Evolutionary conservation across 2,888 invertebrate genomes (phyloP).

Genomic region (Trichopoda pennipes): DNA sequence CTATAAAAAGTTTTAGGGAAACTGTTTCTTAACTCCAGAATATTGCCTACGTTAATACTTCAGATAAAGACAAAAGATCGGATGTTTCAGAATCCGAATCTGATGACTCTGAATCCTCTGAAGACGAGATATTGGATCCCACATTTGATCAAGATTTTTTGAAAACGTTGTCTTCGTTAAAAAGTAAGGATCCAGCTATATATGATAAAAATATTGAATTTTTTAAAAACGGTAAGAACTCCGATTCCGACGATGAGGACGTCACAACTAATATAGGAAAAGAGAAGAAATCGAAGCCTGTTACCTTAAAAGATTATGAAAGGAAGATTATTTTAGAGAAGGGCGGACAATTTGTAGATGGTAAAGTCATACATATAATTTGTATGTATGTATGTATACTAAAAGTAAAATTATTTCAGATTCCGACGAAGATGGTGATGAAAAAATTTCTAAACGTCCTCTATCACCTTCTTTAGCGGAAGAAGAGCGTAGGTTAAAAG

Average conservation of each 20-base stretch:
- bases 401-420: constrained; percentile 55
- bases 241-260: constrained; percentile 24
- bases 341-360: constrained; percentile 83
- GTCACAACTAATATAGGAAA: background rate
- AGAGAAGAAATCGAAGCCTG: constrained; percentile 82
- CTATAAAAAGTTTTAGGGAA: background rate
- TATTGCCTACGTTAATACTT: constrained; percentile 44
- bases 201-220: constrained; percentile 89
- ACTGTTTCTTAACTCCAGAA: background rate
- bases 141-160: constrained; percentile 91
- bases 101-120: constrained; percentile 76
- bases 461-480: constrained; percentile 84
- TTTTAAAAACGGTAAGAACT: constrained; percentile 82
- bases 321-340: constrained; percentile 87
- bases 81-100: constrained; percentile 76
- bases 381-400: background rate
- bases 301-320: constrained; percentile 90
- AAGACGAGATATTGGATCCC: constrained; percentile 75
- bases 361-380: constrained; percentile 54
- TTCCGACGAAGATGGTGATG: constrained; percentile 72
- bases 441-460: constrained; percentile 71
- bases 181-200: constrained; percentile 93
- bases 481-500: constrained; percentile 86
- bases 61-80: constrained; percentile 77
- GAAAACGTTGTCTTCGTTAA: constrained; percentile 91